phyloP scores from a whole-genome alignment of 2,888 invertebrate species.

The Tupiocoris notatus region DNA sequence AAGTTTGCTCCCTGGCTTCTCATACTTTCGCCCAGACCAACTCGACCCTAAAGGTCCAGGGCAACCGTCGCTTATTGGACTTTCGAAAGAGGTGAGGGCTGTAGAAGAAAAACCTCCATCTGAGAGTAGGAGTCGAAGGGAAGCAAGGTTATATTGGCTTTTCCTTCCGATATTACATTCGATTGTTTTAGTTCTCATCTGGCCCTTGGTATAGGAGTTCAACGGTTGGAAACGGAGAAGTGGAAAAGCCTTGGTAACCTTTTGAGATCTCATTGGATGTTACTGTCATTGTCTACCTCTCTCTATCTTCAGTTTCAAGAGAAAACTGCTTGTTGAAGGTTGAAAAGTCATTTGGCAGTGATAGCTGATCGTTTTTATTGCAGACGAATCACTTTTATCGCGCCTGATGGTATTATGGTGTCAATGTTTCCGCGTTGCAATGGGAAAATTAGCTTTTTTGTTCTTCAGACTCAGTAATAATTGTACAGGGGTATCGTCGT shows the following conservation, averaged over 20 bases:
- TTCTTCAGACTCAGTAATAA: too few species aligned
- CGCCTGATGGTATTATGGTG: background rate
- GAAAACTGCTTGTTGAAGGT: background rate
- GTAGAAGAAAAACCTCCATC: conserved; percentile 14
- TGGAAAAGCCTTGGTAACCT: conserved; percentile 20
- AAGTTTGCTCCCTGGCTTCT: conserved; percentile 9
- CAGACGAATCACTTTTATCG: background rate
- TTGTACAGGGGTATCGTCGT: too few species aligned
- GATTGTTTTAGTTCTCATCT: conserved; percentile 38
- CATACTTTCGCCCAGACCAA: background rate
- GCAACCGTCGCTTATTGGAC: conserved; percentile 15
- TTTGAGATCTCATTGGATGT: background rate
- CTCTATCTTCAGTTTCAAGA: background rate
- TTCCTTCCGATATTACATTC: conserved; percentile 31
- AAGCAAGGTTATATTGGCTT: conserved; percentile 6
- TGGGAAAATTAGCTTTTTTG: background rate
- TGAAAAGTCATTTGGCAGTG: conserved; percentile 15
- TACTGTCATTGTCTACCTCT: background rate
- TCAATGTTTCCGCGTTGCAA: background rate
- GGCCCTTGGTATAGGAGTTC: background rate
- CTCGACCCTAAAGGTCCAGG: background rate
- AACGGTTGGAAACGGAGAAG: background rate
- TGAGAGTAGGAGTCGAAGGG: background rate
- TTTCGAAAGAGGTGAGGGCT: background rate
- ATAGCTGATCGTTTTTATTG: conserved; percentile 32